These are phyloP conservation scores for Coelinius sp. DNA, from an alignment of 2,888 invertebrate genomes.

Conservation along the genomic window DNA sequence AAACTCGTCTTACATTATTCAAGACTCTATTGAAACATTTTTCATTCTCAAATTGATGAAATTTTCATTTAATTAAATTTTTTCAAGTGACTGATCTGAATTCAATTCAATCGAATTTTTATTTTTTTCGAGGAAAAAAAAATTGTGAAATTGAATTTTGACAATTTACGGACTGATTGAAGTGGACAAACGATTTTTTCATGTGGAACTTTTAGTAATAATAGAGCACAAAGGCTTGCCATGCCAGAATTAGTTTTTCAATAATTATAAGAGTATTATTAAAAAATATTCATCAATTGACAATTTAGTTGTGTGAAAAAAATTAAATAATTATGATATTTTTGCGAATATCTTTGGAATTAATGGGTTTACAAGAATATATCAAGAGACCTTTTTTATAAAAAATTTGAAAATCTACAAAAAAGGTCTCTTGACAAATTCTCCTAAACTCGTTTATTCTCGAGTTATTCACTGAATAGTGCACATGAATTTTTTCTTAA, in stretches of 20 bases:
- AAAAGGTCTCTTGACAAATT: too few species aligned
- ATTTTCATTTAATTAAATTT: neutral
- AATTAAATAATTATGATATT: too few species aligned
- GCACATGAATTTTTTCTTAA: too few species aligned
- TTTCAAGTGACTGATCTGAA: neutral
- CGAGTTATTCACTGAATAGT: too few species aligned
- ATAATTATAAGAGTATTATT: neutral
- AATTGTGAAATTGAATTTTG: neutral
- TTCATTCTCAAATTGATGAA: neutral
- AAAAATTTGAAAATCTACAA: too few species aligned
- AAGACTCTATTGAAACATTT: neutral
- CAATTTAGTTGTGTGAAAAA: too few species aligned
- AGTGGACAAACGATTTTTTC: constrained; percentile 2
- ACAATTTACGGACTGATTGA: neutral
- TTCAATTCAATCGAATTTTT: neutral
- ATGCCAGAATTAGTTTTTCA: too few species aligned
- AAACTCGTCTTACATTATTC: constrained; percentile 4
- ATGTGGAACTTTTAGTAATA: neutral
- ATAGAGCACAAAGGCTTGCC: neutral
- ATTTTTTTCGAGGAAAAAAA: neutral
- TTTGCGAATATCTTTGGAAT: too few species aligned
- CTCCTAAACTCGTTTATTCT: too few species aligned
- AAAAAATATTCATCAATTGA: too few species aligned
- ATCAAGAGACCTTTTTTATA: too few species aligned
- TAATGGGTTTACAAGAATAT: too few species aligned